Base-by-base conservation (phyloP, 2,888 invertebrate species). In the Yponomeuta sedellus region DNA sequence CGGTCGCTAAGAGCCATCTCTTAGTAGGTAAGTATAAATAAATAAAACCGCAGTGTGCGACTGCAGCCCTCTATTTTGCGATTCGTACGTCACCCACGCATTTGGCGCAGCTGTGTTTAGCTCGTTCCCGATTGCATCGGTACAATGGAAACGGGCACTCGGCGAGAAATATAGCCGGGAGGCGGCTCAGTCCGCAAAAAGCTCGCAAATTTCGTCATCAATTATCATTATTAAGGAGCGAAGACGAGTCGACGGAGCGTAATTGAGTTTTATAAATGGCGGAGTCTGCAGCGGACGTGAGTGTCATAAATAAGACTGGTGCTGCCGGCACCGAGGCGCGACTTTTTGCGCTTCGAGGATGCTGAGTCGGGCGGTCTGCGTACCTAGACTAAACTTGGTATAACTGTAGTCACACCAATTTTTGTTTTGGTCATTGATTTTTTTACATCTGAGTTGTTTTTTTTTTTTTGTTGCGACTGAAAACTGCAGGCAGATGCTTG, bases 211-310 rank as follows among this genome's bases (percentile, higher is more conserved):
- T 89, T 87, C 86, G 79, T 88, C 90, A 90, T 90, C 90, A 90
- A 90, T 90, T 90, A 90, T 89, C 88, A 88, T 90, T 90, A 89
- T 89, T 88, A 87, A 84, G 83, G 85, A 79, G 79, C 76, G 80
- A 75, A 75, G 78, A 75, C 73, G 75, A 77, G 75, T 52, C 70
- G 75, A 79, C 83, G 82, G 77, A 75, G 75, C 76, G 87, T 89
- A 90, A 90, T 90, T 90, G 90, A 89, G 90, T 89, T 90, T 89
- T 88, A 89, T 84, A 89, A 89, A 90, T 87, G 88, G 85, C 83
- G 81, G 71, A 80, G 76, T 76, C 78, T 80, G 80, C 71, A 72
- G 73, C 67, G 74, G 80, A 72, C 79, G 82, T 78, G 66, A 58
- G 63, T 40, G 66, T 68, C 68, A 67, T 67, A 68, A 68, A 66